phyloP scores from a whole-genome alignment of 30 jellyfish, hydroid and myxozoan species.

The Aurelia sp. region DNA sequence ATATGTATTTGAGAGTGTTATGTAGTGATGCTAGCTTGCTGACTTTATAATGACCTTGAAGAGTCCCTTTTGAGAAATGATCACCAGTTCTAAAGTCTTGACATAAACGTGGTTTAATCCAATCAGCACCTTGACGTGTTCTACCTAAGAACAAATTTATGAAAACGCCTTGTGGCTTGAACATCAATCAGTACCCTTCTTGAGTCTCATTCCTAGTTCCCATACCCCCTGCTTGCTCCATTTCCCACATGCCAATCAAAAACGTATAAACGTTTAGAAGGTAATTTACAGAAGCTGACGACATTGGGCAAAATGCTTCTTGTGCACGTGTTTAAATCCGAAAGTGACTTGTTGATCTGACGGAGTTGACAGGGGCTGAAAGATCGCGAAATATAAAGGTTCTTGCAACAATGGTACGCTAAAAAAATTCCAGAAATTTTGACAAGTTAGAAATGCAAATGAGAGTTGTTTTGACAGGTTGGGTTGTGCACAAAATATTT shows the following conservation, averaged over 20 bases:
- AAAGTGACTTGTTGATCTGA: too few relatives aligned
- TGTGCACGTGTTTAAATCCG: too few relatives aligned
- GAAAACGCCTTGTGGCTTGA: slow-evolving; percentile 40
- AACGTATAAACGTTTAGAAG: slow-evolving; percentile 51
- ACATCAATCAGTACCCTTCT: slow-evolving; percentile 47
- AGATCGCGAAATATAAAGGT: too few relatives aligned
- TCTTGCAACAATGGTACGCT: too few relatives aligned
- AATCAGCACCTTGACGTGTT: slow-evolving; percentile 71
- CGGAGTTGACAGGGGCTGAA: too few relatives aligned
- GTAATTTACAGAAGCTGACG: slow-evolving; percentile 47
- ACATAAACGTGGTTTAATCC: slow-evolving; percentile 70
- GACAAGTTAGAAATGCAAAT: too few relatives aligned
- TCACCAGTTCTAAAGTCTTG: slow-evolving; percentile 59
- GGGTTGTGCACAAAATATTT: too few relatives aligned
- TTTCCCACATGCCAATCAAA: slow-evolving; percentile 69
- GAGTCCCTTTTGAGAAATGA: slow-evolving; percentile 75
- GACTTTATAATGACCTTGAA: slow-evolving; percentile 72
- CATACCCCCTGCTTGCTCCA: slow-evolving; percentile 61
- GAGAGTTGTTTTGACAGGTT: too few relatives aligned
- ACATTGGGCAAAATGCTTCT: not conserved
- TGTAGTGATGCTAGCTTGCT: slow-evolving; percentile 31
- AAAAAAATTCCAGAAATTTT: too few relatives aligned
- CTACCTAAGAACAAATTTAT: slow-evolving; percentile 52
- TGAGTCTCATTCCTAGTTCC: slow-evolving; percentile 53
- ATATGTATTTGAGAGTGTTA: slow-evolving; percentile 32